These are phyloP conservation scores for Exocentrus adspersus DNA, from an alignment of 2,888 invertebrate genomes.

Conservation along the genomic window DNA sequence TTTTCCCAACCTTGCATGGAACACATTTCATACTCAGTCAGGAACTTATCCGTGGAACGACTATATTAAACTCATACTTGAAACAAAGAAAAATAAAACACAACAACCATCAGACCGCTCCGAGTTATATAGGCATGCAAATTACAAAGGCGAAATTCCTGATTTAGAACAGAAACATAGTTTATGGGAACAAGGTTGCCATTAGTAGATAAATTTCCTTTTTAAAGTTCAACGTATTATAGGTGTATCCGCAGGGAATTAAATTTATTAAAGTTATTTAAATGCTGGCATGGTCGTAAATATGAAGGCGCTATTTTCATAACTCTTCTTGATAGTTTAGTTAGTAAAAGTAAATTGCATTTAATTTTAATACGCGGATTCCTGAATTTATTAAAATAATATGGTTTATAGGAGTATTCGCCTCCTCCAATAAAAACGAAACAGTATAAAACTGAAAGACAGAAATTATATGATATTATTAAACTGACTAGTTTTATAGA, in stretches of 20 bases:
- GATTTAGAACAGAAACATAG: constrained; percentile 43
- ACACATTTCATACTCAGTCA: too few species aligned
- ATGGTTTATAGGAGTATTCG: neutral
- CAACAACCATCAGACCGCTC: constrained; percentile 21
- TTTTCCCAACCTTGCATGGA: too few species aligned
- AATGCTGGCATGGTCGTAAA: constrained; percentile 30
- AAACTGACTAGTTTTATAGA: too few species aligned
- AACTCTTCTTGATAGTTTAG: constrained; percentile 3
- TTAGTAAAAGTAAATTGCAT: neutral
- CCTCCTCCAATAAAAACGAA: neutral
- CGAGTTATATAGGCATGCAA: constrained; percentile 38
- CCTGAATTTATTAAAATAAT: neutral
- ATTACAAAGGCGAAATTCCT: constrained; percentile 33
- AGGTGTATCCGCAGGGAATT: constrained; percentile 31
- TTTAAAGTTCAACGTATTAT: constrained; percentile 20
- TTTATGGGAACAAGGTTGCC: constrained; percentile 40
- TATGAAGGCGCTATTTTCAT: constrained; percentile 24
- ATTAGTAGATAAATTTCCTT: constrained; percentile 39
- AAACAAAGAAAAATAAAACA: constrained; percentile 35
- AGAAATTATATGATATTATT: too few species aligned
- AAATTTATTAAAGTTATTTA: constrained; percentile 32
- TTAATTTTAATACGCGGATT: neutral
- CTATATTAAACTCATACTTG: constrained; percentile 39
- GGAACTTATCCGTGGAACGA: constrained; percentile 46
- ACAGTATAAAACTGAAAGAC: too few species aligned